Base-by-base conservation (phyloP, 2,888 invertebrate species). In the Ophion ventricosus region DNA sequence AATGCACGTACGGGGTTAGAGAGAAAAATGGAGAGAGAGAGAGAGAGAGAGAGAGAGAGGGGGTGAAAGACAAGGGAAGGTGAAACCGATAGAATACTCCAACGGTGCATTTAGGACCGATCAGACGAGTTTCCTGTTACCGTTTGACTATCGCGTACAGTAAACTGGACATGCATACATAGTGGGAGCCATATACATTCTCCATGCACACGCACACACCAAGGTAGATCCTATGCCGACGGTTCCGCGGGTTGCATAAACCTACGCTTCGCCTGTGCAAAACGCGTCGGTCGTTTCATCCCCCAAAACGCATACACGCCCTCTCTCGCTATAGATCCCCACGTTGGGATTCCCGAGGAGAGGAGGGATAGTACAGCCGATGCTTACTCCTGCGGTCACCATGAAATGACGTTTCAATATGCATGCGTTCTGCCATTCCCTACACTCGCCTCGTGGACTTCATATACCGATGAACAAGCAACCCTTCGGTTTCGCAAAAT, bases 341-440 rank as follows among this genome's bases (percentile, higher is more conserved):
- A 29, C 25, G 54, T 29, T 61, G 61, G 69, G 26, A 75, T 56
- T 66, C 11, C 25, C 43, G 14, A 49, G 63, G 64, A 8, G 61
- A 26, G 59, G 14, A 70, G 11, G 20, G 80, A 35, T 7, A 35
- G 4, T 7, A 35, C 35, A 7, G 35, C 35, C 35, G 35, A 35
- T 83, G 82, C 87, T 82, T 64, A 26, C 75, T 86, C 88, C 87
- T 88, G 88, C 86, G 88, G 87, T 88, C 89, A 88, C 89, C 90
- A 88, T 90, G 89, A 91, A 91, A 91, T 90, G 91, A 91, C 89
- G 90, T 88, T 90, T 89, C 90, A 88, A 90, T 91, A 91, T 91
- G 90, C 90, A 90, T 89, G 89, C 87, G 87, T 88, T 85, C 87
- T 85, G 84, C 87, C 87, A 81, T 85, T 83, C 86, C 23, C 85